A percentile compares a stretch with the other conserved stretches of the same genome.
These are phyloP conservation scores for Drymodes brunneopygia DNA, from an alignment of 2,113 vertebrate genomes.

Conservation along the genomic window DNA sequence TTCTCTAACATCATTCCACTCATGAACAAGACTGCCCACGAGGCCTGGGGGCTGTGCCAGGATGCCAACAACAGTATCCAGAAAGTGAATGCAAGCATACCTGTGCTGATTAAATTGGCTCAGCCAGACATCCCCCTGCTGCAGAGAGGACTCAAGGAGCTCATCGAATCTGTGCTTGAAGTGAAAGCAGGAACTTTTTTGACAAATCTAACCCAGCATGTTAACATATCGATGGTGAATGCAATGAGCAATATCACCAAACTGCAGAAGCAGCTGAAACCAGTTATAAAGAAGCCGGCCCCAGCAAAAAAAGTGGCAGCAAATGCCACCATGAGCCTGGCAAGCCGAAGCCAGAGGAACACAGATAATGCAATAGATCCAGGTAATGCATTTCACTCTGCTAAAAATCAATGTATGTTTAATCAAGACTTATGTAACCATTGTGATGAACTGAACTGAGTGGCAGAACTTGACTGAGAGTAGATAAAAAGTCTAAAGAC, in stretches of 20 bases:
- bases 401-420: neutral
- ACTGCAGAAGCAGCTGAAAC: slow-evolving; percentile 70
- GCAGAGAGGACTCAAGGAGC: slow-evolving; percentile 65
- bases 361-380: slow-evolving; percentile 56
- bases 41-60: slow-evolving; percentile 58
- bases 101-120: slow-evolving; percentile 46
- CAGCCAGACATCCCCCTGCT: slow-evolving; percentile 57
- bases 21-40: slow-evolving; percentile 70
- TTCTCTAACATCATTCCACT: slow-evolving; percentile 64
- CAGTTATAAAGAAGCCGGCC: slow-evolving; percentile 53
- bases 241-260: slow-evolving; percentile 48
- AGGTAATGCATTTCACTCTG: slow-evolving; percentile 59
- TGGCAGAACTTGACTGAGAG: neutral
- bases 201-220: slow-evolving; percentile 67
- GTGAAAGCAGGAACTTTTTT: slow-evolving; percentile 61
- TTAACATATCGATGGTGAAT: slow-evolving; percentile 36
- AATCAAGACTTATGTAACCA: neutral
- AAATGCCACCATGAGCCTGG: slow-evolving; percentile 29
- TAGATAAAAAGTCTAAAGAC: neutral
- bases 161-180: slow-evolving; percentile 68
- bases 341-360: slow-evolving; percentile 72
- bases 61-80: slow-evolving; percentile 36
- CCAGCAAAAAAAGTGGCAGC: slow-evolving; percentile 44
- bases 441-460: neutral
- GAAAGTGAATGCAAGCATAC: slow-evolving; percentile 58